Evolutionary conservation across 2,113 vertebrate species (phyloP), one percentile per base, ranked within the genome.

Genomic region (Mustela lutreola): DNA sequence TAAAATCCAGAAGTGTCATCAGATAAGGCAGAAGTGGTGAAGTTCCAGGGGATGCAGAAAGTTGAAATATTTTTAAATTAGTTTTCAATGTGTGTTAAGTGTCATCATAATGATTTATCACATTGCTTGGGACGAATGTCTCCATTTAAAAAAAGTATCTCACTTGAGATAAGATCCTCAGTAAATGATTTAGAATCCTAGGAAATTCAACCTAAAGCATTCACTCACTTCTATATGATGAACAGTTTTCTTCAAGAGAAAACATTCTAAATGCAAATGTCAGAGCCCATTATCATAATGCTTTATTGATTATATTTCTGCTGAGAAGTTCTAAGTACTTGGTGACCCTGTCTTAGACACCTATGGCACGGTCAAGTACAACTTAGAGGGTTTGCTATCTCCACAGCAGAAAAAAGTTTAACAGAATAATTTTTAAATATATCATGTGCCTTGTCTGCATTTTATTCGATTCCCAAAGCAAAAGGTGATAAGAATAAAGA

Each of bases 231-330:
- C 22, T 90, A 3, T 83, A 48, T 21, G 15, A 60, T 75, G 22
- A 95, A 16, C 31, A 91, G 2, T 48, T 94, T 88, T 60, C 65
- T 42, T 76, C 22, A 67, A 60, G 28, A 81, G 56, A 60, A 82
- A 92, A 90, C 33, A 75, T 81, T 92, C 33, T 56, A 81, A 90
- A 96, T 76, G 48, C 58, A 56, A 75, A 70, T 60, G 15, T 84
- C 33, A 50, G 50, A 79, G 89, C 2, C 24, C 0, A 65, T 48
- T 78, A 2, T 81, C 62, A 80, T 56, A 73, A 53, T 83, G 2
- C 11, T 93, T 78, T 48, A 89, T 87, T 15, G 26, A 58, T 91
- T 67, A 65, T 73, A 4, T 79, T 82, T 91, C 60, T 84, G 16
- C 84, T 95, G 28, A 50, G 42, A 65, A 84, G 6, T 80, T 84